These are phyloP conservation scores for Spinus pinus DNA, from an alignment of 2,797 vertebrate genomes.

Conservation along the genomic window DNA sequence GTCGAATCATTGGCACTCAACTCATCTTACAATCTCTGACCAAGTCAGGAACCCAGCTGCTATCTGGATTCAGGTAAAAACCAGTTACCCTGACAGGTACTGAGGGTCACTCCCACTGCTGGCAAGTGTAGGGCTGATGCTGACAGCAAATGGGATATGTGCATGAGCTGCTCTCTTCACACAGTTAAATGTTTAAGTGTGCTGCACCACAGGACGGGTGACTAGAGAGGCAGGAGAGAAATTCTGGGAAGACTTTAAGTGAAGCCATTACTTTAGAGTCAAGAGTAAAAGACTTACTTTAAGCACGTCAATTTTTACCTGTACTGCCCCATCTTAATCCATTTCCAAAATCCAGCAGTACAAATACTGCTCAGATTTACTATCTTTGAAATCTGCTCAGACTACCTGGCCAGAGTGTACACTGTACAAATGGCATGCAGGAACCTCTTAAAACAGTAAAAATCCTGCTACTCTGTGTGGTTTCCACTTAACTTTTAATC, in stretches of 20 bases:
- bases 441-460: not conserved
- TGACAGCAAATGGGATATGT: fast-evolving
- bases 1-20: not conserved
- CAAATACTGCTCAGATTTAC: not conserved
- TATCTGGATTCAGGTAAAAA: not conserved
- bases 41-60: not conserved
- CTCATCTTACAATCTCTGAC: not conserved
- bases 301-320: not conserved
- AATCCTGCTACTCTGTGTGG: not conserved
- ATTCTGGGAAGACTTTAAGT: not conserved
- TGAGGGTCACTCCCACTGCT: not conserved
- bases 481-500: not conserved
- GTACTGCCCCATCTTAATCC: not conserved
- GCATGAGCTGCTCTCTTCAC: not conserved
- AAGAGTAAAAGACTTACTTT: not conserved
- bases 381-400: not conserved
- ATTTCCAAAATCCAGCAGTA: not conserved
- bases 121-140: fast-evolving
- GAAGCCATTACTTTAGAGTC: not conserved
- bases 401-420: not conserved
- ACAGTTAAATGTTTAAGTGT: not conserved
- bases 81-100: not conserved
- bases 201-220: not conserved
- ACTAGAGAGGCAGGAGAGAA: not conserved
- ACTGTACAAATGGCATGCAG: not conserved